These are phyloP conservation scores for Stenodera caucasica DNA, from an alignment of 2,888 invertebrate species.

Conservation along the genomic window DNA sequence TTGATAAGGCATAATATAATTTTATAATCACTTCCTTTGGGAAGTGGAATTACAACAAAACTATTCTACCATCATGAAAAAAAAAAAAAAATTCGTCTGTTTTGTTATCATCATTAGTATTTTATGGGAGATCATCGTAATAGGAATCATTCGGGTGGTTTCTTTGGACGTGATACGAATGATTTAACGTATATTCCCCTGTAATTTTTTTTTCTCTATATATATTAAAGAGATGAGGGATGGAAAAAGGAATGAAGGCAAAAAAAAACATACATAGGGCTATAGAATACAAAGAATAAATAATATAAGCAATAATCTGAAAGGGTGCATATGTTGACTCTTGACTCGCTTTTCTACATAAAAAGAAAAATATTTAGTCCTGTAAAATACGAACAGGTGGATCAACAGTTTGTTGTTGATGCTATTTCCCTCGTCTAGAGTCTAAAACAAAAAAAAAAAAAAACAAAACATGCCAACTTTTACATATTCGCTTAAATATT, in stretches of 20 bases:
- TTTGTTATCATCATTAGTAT: background rate
- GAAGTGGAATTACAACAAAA: background rate
- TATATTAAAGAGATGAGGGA: background rate
- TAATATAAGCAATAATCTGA: background rate
- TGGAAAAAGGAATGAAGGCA: too few relatives aligned
- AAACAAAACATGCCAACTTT: background rate
- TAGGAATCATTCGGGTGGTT: background rate
- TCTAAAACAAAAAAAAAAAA: too few relatives aligned
- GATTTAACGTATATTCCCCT: too few relatives aligned
- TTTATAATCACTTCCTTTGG: background rate
- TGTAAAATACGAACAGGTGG: background rate
- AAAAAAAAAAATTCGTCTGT: too few relatives aligned
- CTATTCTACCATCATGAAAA: too few relatives aligned
- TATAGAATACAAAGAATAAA: background rate
- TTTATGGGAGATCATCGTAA: background rate
- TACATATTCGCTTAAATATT: background rate
- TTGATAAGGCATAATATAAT: background rate
- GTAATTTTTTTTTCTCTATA: background rate
- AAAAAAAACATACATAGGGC: background rate
- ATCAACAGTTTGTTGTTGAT: slow-evolving; percentile 5
- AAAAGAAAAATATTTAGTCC: background rate
- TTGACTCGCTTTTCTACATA: background rate
- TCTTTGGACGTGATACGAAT: background rate
- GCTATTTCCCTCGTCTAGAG: background rate
- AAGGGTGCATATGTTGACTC: background rate